Conservation (phyloP, 2,113 vertebrate genomes). For the Cygnus buccinator region DNA sequence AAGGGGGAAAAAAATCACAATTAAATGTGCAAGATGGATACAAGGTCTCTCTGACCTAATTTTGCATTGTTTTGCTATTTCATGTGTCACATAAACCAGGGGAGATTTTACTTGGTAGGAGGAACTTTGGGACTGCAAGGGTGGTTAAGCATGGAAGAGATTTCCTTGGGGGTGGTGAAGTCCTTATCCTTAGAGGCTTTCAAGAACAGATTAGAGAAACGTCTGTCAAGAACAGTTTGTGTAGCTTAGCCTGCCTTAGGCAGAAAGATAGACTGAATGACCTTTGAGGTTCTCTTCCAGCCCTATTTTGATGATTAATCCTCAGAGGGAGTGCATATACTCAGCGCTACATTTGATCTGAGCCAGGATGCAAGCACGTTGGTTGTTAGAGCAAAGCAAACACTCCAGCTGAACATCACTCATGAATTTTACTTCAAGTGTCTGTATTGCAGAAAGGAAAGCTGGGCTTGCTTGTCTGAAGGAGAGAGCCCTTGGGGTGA, state of each 20-base stretch:
- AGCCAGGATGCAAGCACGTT: neutral
- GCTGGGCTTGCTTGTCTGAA: neutral
- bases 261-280: neutral
- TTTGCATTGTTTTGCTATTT: neutral
- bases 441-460: neutral
- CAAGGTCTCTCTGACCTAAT: neutral
- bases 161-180: conserved; percentile 5
- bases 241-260: conserved; percentile 32
- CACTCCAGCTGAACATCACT: neutral
- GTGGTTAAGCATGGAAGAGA: conserved; percentile 15
- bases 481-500: neutral
- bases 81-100: neutral
- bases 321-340: neutral
- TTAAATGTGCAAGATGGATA: neutral
- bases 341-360: neutral
- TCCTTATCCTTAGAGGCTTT: neutral
- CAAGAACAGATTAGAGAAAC: neutral
- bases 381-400: neutral
- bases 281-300: conserved; percentile 8
- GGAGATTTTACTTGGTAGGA: neutral
- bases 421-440: neutral
- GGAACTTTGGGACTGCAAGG: neutral
- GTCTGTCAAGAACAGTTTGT: neutral
- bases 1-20: neutral
- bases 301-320: neutral